Percentiles rank a stretch among this genome's conserved stretches.
Evolutionary conservation across 2,888 invertebrate species (phyloP).

Genomic region (Tyria jacobaeae): DNA sequence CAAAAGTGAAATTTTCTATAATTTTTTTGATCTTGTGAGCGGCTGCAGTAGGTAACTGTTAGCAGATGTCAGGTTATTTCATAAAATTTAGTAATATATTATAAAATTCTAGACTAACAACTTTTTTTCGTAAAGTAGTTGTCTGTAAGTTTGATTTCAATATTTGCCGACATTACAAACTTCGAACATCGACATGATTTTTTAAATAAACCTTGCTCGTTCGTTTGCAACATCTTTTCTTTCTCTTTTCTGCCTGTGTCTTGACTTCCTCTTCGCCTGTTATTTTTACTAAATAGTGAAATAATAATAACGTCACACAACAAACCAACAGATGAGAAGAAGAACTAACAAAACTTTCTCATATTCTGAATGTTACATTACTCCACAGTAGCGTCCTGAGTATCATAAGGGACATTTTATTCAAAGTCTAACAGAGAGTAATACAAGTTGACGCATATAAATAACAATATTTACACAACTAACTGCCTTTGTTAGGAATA

Average conservation of each 20-base stretch:
- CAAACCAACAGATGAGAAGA: neutral
- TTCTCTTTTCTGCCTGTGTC: neutral
- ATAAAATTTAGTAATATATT: no score
- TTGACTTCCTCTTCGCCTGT: neutral
- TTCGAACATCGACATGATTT: neutral
- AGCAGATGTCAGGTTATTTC: no score
- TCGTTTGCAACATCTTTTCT: neutral
- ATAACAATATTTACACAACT: conserved; percentile 5
- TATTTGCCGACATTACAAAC: no score
- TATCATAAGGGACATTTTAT: neutral
- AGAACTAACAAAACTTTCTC: neutral
- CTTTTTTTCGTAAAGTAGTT: no score
- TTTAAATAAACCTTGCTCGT: neutral
- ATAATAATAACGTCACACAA: neutral
- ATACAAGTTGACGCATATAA: conserved; percentile 13
- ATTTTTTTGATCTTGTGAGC: no score
- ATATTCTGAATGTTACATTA: neutral
- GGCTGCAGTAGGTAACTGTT: no score
- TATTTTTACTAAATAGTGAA: no score
- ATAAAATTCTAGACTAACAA: no score
- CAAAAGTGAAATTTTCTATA: no score
- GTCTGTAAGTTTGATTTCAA: no score
- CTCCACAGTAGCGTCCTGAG: neutral
- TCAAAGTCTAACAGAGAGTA: neutral
- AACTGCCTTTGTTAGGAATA: neutral